phyloP scores from a whole-genome alignment of 2,797 vertebrate genomes.

The Delichon dasypus region DNA sequence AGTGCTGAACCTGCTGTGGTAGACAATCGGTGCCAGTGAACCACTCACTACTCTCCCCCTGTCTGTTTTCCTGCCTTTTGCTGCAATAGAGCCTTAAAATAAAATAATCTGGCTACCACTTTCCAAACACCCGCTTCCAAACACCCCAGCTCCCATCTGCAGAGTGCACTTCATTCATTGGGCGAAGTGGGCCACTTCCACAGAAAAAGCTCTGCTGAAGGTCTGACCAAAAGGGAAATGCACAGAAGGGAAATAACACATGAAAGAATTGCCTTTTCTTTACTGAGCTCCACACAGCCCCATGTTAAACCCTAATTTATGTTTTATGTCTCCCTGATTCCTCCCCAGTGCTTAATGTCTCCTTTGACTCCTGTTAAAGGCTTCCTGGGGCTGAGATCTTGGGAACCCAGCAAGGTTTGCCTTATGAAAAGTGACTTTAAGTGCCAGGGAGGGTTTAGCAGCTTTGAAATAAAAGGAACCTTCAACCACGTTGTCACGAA shows the following conservation, averaged over 20 bases:
- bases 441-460: constrained; percentile 58
- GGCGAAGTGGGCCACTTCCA: constrained; percentile 14
- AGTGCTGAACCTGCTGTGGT: constrained; percentile 73
- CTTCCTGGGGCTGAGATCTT: constrained; percentile 51
- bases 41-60: constrained; percentile 69
- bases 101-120: constrained; percentile 72
- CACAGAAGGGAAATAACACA: not conserved
- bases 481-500: constrained; percentile 55
- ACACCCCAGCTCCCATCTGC: constrained; percentile 63
- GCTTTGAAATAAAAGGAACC: constrained; percentile 58
- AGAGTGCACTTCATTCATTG: constrained; percentile 56
- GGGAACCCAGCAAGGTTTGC: constrained; percentile 37
- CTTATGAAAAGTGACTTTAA: constrained; percentile 61
- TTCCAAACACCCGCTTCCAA: constrained; percentile 67
- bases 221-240: not conserved
- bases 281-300: not conserved
- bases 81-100: constrained; percentile 71
- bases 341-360: constrained; percentile 21
- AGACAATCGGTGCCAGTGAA: constrained; percentile 71
- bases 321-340: constrained; percentile 47
- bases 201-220: not conserved
- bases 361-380: constrained; percentile 50
- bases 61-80: constrained; percentile 70
- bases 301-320: constrained; percentile 33
- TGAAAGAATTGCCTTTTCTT: not conserved